A percentile compares a stretch with the other conserved stretches of the same genome.
Evolutionary conservation across 2,797 vertebrate species (phyloP).

Genomic region (Acanthiza pusilla): DNA sequence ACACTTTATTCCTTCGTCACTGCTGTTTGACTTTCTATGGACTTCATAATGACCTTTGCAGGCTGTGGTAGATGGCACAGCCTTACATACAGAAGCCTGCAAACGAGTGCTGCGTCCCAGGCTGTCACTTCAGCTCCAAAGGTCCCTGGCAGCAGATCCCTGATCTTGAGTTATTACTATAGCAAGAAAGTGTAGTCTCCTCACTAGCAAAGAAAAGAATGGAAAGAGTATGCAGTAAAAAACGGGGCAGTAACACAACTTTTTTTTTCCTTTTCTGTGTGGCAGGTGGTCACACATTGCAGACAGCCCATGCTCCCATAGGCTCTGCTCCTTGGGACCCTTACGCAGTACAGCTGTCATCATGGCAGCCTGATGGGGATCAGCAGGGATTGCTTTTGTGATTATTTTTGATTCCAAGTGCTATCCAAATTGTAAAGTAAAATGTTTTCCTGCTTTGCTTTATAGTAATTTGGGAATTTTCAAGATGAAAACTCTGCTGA

Average conservation of each 20-base stretch:
- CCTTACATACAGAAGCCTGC: background rate
- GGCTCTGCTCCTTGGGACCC: background rate
- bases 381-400: background rate
- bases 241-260: background rate
- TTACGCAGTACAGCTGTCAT: background rate
- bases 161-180: background rate
- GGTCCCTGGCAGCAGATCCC: background rate
- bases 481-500: background rate
- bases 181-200: background rate
- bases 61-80: background rate
- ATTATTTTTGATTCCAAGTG: background rate
- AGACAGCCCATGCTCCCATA: accelerated
- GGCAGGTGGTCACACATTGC: background rate
- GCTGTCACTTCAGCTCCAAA: background rate
- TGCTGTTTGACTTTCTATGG: slow-evolving; percentile 30
- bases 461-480: background rate
- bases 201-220: background rate
- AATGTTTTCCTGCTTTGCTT: background rate
- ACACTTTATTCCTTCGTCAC: slow-evolving; percentile 36
- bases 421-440: background rate
- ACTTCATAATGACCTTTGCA: slow-evolving; percentile 43
- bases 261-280: background rate
- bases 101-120: background rate
- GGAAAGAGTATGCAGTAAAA: background rate
- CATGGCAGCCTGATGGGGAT: background rate